Evolutionary conservation across 2,888 invertebrate species (phyloP).

Genomic region (Gari tellinella): DNA sequence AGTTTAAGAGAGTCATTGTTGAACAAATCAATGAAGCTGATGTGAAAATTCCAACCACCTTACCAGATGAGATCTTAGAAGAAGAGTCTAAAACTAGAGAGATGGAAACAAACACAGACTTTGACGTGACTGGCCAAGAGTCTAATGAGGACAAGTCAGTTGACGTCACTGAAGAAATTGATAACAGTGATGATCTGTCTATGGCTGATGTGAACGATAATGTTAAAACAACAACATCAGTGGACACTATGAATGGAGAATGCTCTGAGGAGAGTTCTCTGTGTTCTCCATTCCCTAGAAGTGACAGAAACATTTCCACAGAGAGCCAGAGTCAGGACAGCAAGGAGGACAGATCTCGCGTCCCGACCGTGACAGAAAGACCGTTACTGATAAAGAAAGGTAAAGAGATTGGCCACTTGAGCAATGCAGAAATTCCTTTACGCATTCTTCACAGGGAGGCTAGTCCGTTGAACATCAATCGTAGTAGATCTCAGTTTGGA

Average conservation of each 20-base stretch:
- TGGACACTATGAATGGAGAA: too few relatives aligned
- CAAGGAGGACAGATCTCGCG: background rate
- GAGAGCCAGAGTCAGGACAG: constrained; percentile 10
- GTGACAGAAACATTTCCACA: background rate
- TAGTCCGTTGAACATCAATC: constrained; percentile 40
- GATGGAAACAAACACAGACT: constrained; percentile 12
- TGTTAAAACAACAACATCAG: too few relatives aligned
- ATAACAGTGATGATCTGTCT: too few relatives aligned
- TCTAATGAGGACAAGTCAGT: too few relatives aligned
- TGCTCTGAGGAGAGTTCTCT: too few relatives aligned
- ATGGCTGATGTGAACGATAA: too few relatives aligned
- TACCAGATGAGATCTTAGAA: too few relatives aligned
- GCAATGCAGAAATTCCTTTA: constrained; percentile 29
- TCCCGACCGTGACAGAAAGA: background rate
- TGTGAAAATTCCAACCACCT: background rate
- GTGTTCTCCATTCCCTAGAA: too few relatives aligned
- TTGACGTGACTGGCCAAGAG: constrained; percentile 2
- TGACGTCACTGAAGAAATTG: too few relatives aligned
- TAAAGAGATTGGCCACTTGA: constrained; percentile 25
- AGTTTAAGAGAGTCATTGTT: too few relatives aligned
- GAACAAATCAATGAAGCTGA: constrained; percentile 5
- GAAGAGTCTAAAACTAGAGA: constrained; percentile 1
- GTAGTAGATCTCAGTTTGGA: constrained; percentile 65
- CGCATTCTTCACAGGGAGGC: constrained; percentile 71
- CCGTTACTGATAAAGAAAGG: constrained; percentile 13